Evolutionary conservation across 2,113 vertebrate species (phyloP).

Genomic region (Tenrec ecaudatus): DNA sequence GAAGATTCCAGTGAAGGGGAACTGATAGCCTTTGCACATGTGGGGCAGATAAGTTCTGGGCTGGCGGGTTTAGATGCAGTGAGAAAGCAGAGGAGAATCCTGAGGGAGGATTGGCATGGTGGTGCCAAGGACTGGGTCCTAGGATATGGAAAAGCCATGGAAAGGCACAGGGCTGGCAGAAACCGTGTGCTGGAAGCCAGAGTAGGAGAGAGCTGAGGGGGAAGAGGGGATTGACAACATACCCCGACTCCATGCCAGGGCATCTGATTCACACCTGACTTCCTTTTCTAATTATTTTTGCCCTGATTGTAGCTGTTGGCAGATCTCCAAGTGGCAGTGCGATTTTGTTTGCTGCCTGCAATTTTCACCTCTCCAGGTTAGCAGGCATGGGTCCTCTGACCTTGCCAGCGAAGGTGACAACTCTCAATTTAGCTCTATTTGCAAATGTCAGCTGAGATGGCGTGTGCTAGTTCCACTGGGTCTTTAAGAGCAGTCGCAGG

Average conservation of each 20-base stretch:
- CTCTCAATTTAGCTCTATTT: conserved; percentile 71
- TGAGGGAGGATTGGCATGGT: background rate
- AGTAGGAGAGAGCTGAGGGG: background rate
- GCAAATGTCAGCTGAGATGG: conserved; percentile 71
- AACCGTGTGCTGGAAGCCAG: background rate
- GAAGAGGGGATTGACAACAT: background rate
- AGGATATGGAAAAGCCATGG: background rate
- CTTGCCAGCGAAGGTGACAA: conserved; percentile 54
- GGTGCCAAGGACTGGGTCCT: background rate
- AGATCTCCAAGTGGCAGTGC: conserved; percentile 51
- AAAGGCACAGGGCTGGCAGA: background rate
- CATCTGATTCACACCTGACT: conserved; percentile 68
- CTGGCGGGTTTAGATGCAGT: background rate
- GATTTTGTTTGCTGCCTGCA: conserved; percentile 56
- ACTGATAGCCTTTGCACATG: background rate
- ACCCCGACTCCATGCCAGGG: background rate
- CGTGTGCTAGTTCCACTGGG: background rate
- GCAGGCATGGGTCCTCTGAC: conserved; percentile 60
- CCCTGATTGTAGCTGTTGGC: conserved; percentile 53
- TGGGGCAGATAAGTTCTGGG: background rate
- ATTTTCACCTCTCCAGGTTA: conserved; percentile 61
- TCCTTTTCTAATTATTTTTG: conserved; percentile 67
- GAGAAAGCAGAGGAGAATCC: background rate
- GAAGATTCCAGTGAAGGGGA: background rate
- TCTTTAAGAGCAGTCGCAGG: background rate